phyloP scores from a whole-genome alignment of 2,888 invertebrate genomes.

The Notodonta ziczac region DNA sequence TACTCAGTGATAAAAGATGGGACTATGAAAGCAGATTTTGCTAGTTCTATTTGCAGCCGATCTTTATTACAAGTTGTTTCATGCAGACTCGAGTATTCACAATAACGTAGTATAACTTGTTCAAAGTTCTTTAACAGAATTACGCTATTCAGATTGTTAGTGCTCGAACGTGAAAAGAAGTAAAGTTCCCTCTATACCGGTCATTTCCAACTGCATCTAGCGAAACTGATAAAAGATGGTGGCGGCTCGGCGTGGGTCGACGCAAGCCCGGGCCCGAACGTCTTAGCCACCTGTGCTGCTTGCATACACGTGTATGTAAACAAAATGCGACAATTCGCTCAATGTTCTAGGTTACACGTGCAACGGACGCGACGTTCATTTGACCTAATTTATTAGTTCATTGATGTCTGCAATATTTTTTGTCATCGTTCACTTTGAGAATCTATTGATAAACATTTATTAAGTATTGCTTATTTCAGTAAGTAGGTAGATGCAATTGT shows the following conservation, averaged over 20 bases:
- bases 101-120: conserved; percentile 16
- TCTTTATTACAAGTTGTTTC: conserved; percentile 7
- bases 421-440: conserved; percentile 20
- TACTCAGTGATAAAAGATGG: too few relatives aligned
- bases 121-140: conserved; percentile 21
- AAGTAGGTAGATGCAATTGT: too few relatives aligned
- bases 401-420: conserved; percentile 29
- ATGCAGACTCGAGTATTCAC: conserved; percentile 1
- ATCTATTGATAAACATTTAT: too few relatives aligned
- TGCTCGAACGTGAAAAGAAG: conserved; percentile 26
- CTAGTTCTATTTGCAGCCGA: too few relatives aligned
- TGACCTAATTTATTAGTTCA: conserved; percentile 45
- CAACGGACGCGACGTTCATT: conserved; percentile 42
- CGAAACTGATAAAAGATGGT: conserved; percentile 34
- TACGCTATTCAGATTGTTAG: conserved; percentile 16
- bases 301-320: conserved; percentile 39
- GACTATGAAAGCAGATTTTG: too few relatives aligned
- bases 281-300: conserved; percentile 38
- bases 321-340: conserved; percentile 50
- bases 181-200: conserved; percentile 25
- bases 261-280: conserved; percentile 40
- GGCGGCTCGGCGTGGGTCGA: conserved; percentile 46
- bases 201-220: conserved; percentile 35
- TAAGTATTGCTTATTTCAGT: too few relatives aligned
- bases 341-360: conserved; percentile 44